phyloP scores from a whole-genome alignment of 1,140 invertebrate genomes.

The Drosophila sturtevanti region DNA sequence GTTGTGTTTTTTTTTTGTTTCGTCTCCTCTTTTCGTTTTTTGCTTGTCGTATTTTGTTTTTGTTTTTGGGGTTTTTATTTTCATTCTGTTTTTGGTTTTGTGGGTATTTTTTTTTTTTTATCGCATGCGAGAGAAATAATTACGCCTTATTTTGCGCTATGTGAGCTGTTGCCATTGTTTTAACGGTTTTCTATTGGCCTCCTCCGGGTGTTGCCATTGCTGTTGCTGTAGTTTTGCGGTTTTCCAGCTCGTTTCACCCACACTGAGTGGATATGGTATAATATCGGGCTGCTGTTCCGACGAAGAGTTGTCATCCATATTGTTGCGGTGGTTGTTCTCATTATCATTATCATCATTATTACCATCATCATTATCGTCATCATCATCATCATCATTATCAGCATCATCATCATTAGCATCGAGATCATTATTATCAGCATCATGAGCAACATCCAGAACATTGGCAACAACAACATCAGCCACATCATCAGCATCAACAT shows the following conservation, averaged over 20 bases:
- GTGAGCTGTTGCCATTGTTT: slow-evolving; percentile 51
- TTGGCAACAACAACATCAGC: background rate
- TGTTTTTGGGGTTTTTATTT: slow-evolving; percentile 4
- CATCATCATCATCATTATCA: background rate
- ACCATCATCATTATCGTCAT: too few relatives aligned
- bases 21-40: background rate
- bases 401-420: background rate
- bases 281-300: slow-evolving; percentile 76
- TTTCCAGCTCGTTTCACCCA: slow-evolving; percentile 66
- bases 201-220: slow-evolving; percentile 25
- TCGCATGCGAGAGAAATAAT: slow-evolving; percentile 39
- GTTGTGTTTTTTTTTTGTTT: background rate
- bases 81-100: background rate
- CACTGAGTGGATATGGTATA: slow-evolving; percentile 74
- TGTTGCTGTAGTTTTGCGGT: slow-evolving; percentile 47
- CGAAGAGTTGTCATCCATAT: slow-evolving; percentile 49
- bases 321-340: slow-evolving; percentile 25
- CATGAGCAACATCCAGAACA: too few relatives aligned
- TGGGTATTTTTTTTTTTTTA: slow-evolving; percentile 20
- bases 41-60: background rate
- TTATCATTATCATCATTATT: slow-evolving; percentile 21
- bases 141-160: slow-evolving; percentile 51
- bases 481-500: background rate
- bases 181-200: slow-evolving; percentile 34
- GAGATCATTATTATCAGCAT: background rate